A percentile compares a stretch with the other conserved stretches of the same genome.
These are phyloP conservation scores for Rhinogobio ventralis DNA, from an alignment of 2,797 vertebrate genomes.

Conservation along the genomic window DNA sequence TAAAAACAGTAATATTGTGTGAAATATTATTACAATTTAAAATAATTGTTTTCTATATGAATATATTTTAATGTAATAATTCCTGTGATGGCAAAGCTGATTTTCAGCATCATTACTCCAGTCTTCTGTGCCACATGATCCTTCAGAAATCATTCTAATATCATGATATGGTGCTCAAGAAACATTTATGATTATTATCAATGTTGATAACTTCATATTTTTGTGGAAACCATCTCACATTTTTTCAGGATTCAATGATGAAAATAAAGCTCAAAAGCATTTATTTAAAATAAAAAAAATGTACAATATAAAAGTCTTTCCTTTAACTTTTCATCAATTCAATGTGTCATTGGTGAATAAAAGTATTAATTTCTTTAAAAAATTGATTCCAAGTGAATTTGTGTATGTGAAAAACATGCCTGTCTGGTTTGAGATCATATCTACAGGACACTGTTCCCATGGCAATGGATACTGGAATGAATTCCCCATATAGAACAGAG, in stretches of 20 bases:
- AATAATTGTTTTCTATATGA: background rate
- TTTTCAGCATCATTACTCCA: background rate
- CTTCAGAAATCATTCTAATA: background rate
- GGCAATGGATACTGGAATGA: constrained; percentile 84
- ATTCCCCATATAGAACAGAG: constrained; percentile 84
- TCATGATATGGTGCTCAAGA: background rate
- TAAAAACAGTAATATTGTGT: background rate
- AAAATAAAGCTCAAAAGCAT: background rate
- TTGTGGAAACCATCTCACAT: background rate
- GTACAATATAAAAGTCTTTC: background rate
- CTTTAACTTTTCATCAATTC: background rate
- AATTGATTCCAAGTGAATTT: background rate
- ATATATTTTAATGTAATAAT: background rate
- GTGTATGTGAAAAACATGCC: constrained; percentile 63
- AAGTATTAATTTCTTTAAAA: background rate
- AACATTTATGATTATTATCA: background rate
- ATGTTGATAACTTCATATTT: background rate
- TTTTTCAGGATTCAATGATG: background rate
- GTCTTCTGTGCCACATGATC: background rate
- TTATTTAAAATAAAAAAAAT: background rate
- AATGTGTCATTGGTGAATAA: background rate
- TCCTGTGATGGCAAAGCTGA: background rate
- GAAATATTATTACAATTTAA: background rate
- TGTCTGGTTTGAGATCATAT: constrained; percentile 74
- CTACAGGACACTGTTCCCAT: constrained; percentile 78